These are phyloP conservation scores for Pyrochroa serraticornis DNA, from an alignment of 2,888 invertebrate species.

Conservation along the genomic window DNA sequence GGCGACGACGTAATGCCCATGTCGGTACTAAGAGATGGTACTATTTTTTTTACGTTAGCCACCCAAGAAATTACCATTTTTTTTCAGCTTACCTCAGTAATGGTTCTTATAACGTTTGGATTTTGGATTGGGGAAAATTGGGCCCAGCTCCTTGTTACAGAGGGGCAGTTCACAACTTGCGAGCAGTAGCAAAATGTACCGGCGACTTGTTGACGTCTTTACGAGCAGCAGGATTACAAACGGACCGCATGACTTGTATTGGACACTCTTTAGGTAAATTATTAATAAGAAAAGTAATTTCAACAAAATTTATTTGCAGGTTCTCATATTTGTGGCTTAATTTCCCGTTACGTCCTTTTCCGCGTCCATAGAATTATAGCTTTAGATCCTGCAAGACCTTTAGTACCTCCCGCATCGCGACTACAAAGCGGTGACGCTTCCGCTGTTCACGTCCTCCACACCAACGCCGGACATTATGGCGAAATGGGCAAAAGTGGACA, in stretches of 20 bases:
- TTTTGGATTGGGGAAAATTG: constrained; percentile 79
- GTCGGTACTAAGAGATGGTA: constrained; percentile 74
- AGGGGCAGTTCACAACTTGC: constrained; percentile 77
- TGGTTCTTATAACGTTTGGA: constrained; percentile 77
- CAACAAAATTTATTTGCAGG: too few species aligned
- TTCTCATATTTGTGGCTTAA: constrained; percentile 77
- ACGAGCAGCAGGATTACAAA: constrained; percentile 69
- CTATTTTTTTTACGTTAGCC: too few species aligned
- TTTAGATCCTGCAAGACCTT: constrained; percentile 76
- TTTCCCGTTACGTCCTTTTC: constrained; percentile 75
- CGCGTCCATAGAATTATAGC: constrained; percentile 75
- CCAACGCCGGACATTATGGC: constrained; percentile 80
- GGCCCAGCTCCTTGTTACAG: constrained; percentile 69
- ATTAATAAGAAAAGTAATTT: constrained; percentile 39
- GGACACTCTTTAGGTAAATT: constrained; percentile 66
- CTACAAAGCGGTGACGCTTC: constrained; percentile 76
- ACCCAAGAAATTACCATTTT: not conserved
- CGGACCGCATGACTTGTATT: constrained; percentile 73
- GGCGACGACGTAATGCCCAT: constrained; percentile 77
- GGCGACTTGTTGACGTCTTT: constrained; percentile 69
- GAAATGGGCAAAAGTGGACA: constrained; percentile 76
- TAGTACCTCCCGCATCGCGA: constrained; percentile 63
- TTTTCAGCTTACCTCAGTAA: constrained; percentile 72
- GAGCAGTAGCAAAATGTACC: constrained; percentile 72
- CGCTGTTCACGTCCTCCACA: constrained; percentile 79